phyloP scores from a whole-genome alignment of 2,113 vertebrate genomes.

The Lipotes vexillifer region DNA sequence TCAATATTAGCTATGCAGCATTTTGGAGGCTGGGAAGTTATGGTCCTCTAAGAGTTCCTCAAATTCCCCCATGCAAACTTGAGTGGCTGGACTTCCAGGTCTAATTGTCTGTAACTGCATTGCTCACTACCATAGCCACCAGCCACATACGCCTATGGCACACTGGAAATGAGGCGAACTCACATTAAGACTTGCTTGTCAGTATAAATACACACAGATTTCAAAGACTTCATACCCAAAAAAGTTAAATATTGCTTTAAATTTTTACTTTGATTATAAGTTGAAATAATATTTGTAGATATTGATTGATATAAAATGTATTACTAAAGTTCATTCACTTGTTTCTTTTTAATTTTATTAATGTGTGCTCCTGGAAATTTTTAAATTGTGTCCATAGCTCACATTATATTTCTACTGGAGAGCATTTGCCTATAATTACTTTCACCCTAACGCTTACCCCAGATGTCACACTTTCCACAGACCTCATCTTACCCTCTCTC shows the following conservation, averaged over 20 bases:
- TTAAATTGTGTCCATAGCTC: not conserved
- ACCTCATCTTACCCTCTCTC: not conserved
- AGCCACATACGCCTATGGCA: not conserved
- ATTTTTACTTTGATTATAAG: not conserved
- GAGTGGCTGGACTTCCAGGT: not conserved
- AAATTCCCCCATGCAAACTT: not conserved
- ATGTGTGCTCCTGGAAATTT: not conserved
- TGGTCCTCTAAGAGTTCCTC: not conserved
- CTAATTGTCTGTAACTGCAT: not conserved
- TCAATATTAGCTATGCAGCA: not conserved
- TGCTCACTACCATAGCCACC: not conserved
- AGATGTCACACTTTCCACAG: not conserved
- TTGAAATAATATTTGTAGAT: not conserved
- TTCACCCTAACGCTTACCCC: not conserved
- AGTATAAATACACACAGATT: not conserved
- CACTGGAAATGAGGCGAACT: not conserved
- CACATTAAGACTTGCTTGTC: not conserved
- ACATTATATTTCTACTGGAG: not conserved
- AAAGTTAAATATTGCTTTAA: not conserved
- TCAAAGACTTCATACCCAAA: not conserved
- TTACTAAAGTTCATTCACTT: not conserved
- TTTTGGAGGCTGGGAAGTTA: not conserved
- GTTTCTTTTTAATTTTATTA: not conserved
- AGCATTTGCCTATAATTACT: not conserved
- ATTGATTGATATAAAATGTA: not conserved